A percentile compares a stretch with the other conserved stretches of the same genome.
Conservation (phyloP, 2,888 invertebrate species). For the Brachypalpus laphriformis region DNA sequence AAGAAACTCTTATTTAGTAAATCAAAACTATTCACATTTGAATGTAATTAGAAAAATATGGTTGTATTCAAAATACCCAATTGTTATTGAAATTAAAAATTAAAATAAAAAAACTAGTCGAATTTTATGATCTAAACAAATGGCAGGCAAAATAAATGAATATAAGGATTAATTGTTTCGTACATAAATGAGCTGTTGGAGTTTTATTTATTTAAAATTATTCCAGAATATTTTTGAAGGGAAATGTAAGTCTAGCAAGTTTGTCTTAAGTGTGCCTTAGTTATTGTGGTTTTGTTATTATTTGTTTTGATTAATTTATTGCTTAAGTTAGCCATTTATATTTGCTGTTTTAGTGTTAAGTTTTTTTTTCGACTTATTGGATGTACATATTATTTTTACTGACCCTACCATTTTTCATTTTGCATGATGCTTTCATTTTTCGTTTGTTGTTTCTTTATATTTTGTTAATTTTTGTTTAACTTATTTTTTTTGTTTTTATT, state of each 20-base stretch:
- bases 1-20: slow-evolving; percentile 24
- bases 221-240: slow-evolving; percentile 13
- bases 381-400: neutral
- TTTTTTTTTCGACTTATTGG: neutral
- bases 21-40: slow-evolving; percentile 30
- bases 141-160: slow-evolving; percentile 52
- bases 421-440: slow-evolving; percentile 47
- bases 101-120: slow-evolving; percentile 35
- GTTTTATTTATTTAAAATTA: slow-evolving; percentile 36
- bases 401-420: slow-evolving; percentile 26
- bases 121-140: slow-evolving; percentile 49
- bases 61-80: slow-evolving; percentile 61
- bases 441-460: neutral
- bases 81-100: slow-evolving; percentile 45
- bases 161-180: slow-evolving; percentile 39
- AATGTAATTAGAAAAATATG: slow-evolving; percentile 43
- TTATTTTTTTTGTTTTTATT: slow-evolving; percentile 16
- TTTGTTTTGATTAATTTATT: neutral
- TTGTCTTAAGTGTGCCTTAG: slow-evolving; percentile 22
- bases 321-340: neutral
- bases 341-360: neutral
- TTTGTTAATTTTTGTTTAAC: slow-evolving; percentile 8
- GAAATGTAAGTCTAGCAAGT: slow-evolving; percentile 32
- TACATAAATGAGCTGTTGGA: slow-evolving; percentile 20
- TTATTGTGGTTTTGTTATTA: neutral